Percentiles rank a stretch among this genome's conserved stretches.
Evolutionary conservation across 2,113 vertebrate genomes (phyloP).

Genomic region (Bujurquina vittata): DNA sequence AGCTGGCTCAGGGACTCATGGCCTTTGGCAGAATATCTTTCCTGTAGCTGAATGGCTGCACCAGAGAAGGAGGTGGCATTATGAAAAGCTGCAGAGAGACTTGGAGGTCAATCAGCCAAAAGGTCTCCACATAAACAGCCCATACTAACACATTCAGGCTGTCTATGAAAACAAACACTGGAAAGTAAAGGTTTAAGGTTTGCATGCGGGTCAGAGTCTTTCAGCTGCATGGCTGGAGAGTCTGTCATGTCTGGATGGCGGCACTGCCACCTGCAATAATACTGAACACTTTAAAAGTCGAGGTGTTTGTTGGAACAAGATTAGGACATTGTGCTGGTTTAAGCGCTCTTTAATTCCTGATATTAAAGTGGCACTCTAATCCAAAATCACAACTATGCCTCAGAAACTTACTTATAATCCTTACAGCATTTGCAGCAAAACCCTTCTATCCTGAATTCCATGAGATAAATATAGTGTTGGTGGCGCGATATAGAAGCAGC

Average conservation of each 20-base stretch:
- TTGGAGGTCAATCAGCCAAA: slow-evolving; percentile 35
- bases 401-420: not conserved
- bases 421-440: not conserved
- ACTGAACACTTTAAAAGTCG: not conserved
- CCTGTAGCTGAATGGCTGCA: slow-evolving; percentile 15
- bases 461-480: not conserved
- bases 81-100: slow-evolving; percentile 33
- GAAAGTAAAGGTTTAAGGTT: slow-evolving; percentile 39
- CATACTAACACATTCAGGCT: slow-evolving; percentile 45
- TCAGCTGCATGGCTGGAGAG: slow-evolving; percentile 22
- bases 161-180: slow-evolving; percentile 55
- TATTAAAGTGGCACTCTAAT: not conserved
- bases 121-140: slow-evolving; percentile 45
- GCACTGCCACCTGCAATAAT: slow-evolving; percentile 57
- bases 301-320: slow-evolving; percentile 35
- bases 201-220: slow-evolving; percentile 47
- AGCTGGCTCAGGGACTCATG: slow-evolving; percentile 34
- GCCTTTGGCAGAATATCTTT: slow-evolving; percentile 58
- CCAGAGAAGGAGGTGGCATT: slow-evolving; percentile 42
- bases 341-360: not conserved
- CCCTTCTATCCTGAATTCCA: not conserved
- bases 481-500: not conserved
- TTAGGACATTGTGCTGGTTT: not conserved
- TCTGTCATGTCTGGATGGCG: slow-evolving; percentile 44
- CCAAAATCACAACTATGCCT: not conserved